Conservation (phyloP, 2,888 invertebrate species). For the Thereva nobilitata region DNA sequence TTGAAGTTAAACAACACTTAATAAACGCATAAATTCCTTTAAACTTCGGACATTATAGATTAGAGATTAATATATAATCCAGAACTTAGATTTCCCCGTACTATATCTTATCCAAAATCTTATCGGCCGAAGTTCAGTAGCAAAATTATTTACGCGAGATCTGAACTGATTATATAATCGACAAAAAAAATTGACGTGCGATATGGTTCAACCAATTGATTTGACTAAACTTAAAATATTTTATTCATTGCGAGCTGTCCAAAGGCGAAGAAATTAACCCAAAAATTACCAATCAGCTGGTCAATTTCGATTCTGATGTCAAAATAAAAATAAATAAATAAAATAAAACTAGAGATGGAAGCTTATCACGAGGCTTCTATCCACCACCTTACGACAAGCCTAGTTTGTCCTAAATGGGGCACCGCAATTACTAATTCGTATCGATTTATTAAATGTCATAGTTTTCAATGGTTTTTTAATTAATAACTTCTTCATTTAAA, state of each 20-base stretch:
- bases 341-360: not conserved
- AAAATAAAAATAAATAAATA: conserved; percentile 9
- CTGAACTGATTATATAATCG: not conserved
- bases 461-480: not conserved
- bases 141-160: not conserved
- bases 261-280: not conserved
- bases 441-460: conserved; percentile 16
- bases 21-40: too few species aligned
- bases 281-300: conserved; percentile 1
- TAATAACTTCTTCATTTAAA: conserved; percentile 20
- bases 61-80: too few species aligned
- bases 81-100: too few species aligned
- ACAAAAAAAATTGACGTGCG: not conserved
- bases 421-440: not conserved
- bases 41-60: too few species aligned
- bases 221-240: conserved; percentile 7
- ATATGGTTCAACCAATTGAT: not conserved
- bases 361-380: too few species aligned
- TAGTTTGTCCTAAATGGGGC: conserved; percentile 12
- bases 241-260: not conserved
- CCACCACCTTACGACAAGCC: not conserved
- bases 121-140: not conserved
- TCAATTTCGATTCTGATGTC: not conserved
- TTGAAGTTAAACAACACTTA: too few species aligned
- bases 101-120: too few species aligned